These are phyloP conservation scores for Forpus xanthops DNA, from an alignment of 2,797 vertebrate species.

Conservation along the genomic window DNA sequence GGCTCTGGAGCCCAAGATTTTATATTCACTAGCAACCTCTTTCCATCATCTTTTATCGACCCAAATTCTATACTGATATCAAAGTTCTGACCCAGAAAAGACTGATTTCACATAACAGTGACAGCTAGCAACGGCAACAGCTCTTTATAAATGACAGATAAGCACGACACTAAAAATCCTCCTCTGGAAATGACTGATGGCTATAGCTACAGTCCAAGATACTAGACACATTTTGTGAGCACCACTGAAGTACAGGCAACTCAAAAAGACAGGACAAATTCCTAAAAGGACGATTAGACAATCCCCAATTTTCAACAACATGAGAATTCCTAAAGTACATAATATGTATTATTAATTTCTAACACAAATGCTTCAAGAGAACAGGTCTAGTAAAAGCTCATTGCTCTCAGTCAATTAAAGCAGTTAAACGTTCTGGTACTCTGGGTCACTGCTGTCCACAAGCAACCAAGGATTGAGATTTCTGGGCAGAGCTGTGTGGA, in stretches of 20 bases:
- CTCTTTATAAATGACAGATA: neutral
- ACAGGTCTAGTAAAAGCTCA: neutral
- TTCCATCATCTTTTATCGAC: neutral
- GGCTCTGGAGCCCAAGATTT: neutral
- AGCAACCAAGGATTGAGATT: neutral
- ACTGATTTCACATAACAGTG: neutral
- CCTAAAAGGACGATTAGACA: neutral
- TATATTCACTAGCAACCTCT: neutral
- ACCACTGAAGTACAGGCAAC: neutral
- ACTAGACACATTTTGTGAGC: neutral
- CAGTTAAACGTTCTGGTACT: neutral
- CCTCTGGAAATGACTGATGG: neutral
- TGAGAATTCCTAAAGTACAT: neutral
- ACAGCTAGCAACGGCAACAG: neutral
- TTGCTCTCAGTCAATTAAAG: neutral
- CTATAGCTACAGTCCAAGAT: neutral
- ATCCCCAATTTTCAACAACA: neutral
- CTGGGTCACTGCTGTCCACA: neutral
- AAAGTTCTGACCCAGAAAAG: neutral
- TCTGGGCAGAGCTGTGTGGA: neutral
- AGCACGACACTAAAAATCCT: neutral
- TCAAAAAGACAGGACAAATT: neutral
- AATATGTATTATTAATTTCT: neutral
- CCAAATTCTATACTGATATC: neutral
- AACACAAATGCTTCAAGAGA: neutral